Evolutionary conservation across 1,140 invertebrate genomes (phyloP).

Genomic region (Panonychus citri): DNA sequence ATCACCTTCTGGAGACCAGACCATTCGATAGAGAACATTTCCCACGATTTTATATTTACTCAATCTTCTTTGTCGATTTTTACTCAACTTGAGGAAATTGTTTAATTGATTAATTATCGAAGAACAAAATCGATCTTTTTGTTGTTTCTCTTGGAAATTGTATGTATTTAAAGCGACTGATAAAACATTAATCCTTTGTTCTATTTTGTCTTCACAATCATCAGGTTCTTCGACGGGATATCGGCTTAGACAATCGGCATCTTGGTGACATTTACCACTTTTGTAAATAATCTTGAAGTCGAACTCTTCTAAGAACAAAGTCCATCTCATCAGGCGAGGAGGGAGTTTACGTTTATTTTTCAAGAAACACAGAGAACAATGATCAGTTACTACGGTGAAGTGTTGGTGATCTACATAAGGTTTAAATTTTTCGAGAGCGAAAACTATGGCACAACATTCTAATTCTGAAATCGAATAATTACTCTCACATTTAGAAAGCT

Average conservation of each 20-base stretch:
- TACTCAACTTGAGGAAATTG: no score
- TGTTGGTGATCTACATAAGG: constrained; percentile 16
- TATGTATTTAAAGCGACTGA: no score
- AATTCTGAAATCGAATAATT: constrained; percentile 12
- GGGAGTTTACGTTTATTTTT: not conserved
- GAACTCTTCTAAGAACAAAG: constrained; percentile 11
- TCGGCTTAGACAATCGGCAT: constrained; percentile 7
- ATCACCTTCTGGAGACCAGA: not conserved
- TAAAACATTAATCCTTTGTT: no score
- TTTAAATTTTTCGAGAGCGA: constrained; percentile 16
- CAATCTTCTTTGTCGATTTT: no score
- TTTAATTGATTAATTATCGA: no score
- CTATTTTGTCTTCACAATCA: not conserved
- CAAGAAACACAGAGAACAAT: constrained; percentile 5
- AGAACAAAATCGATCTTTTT: no score
- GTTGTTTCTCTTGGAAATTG: no score
- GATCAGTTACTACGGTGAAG: constrained; percentile 17
- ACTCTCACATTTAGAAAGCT: constrained; percentile 8
- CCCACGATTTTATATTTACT: not conserved
- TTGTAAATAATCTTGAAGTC: constrained; percentile 12
- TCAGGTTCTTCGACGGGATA: not conserved
- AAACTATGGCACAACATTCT: constrained; percentile 15
- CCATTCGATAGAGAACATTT: not conserved
- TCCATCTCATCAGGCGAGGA: constrained; percentile 12
- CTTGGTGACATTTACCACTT: constrained; percentile 2